phyloP scores from a whole-genome alignment of 2,113 vertebrate genomes.

The Chaenocephalus aceratus region DNA sequence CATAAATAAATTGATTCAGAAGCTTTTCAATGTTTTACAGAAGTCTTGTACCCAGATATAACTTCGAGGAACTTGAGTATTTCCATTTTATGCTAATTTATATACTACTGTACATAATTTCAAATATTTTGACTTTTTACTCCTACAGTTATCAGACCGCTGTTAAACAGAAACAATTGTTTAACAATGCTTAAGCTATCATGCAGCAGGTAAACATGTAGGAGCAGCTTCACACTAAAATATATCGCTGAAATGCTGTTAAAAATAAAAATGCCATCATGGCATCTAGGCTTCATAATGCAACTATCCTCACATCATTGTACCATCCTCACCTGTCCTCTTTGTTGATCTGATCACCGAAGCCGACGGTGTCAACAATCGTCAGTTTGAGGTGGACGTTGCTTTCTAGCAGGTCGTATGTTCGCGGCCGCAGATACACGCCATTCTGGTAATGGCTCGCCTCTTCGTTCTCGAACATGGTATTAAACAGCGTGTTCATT shows the following conservation, averaged over 20 bases:
- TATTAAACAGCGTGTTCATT: slow-evolving; percentile 99
- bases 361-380: slow-evolving; percentile 95
- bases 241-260: background rate
- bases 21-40: background rate
- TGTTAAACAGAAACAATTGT: no score
- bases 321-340: slow-evolving; percentile 90
- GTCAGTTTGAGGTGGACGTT: slow-evolving; percentile 97
- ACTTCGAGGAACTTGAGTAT: no score
- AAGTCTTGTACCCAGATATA: no score
- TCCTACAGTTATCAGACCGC: no score
- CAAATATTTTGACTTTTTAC: background rate
- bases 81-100: background rate
- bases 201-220: no score
- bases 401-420: slow-evolving; percentile 95
- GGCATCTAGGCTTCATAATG: background rate
- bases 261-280: background rate
- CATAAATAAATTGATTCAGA: background rate
- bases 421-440: slow-evolving; percentile 91
- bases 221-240: background rate
- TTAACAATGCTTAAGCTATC: no score
- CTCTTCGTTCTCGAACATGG: slow-evolving; percentile 96
- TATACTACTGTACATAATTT: background rate
- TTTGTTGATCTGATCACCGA: slow-evolving; percentile 98
- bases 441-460: slow-evolving; percentile 94
- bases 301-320: background rate